These are phyloP conservation scores for Elaphurus davidianus DNA, from an alignment of 2,113 vertebrate species.

Conservation along the genomic window DNA sequence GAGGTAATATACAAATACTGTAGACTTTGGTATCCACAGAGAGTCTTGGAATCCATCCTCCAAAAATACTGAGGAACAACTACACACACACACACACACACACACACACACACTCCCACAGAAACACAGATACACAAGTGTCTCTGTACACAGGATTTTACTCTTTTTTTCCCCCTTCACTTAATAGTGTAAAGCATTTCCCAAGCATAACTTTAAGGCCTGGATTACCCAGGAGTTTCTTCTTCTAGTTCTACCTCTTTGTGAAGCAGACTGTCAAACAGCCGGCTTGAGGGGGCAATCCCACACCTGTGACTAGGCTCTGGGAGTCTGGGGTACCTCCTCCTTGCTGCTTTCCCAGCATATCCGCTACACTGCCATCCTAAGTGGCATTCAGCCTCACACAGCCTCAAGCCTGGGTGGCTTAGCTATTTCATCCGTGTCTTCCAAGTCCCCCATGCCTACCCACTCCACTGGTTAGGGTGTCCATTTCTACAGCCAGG, in stretches of 20 bases:
- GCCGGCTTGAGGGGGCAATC: neutral
- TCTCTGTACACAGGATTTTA: neutral
- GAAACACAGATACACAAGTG: neutral
- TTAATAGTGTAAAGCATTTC: neutral
- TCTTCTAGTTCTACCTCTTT: neutral
- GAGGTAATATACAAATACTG: neutral
- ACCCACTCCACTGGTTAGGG: rapidly evolving
- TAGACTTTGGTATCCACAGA: neutral
- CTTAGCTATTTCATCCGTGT: neutral
- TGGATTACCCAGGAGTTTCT: neutral
- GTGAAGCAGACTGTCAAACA: neutral
- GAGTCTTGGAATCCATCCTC: neutral
- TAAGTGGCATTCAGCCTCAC: neutral
- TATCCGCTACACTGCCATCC: neutral
- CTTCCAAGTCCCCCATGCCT: too few relatives aligned
- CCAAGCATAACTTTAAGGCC: neutral
- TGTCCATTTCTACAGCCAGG: neutral
- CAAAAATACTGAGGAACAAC: neutral
- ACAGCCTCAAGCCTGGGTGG: neutral
- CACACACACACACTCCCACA: neutral
- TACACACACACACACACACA: neutral
- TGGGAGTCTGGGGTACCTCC: neutral
- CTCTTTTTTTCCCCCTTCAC: neutral
- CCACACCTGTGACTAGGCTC: neutral
- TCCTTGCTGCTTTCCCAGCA: neutral